A percentile compares a stretch with the other conserved stretches of the same genome.
Conservation (phyloP, 2,113 vertebrate species). For the Dunckerocampus dactyliophorus region DNA sequence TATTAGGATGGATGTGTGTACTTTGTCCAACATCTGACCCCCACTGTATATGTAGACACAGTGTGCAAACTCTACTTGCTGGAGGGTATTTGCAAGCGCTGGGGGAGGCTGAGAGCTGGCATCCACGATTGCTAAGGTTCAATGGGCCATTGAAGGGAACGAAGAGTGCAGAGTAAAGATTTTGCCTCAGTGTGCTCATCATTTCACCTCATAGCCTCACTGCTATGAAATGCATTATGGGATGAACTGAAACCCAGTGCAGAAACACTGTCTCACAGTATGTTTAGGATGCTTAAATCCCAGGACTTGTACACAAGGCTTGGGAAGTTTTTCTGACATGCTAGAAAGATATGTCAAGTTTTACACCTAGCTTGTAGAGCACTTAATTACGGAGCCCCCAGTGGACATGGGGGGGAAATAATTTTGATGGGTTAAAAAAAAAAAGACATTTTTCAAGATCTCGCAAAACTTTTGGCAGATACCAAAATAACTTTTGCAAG, state of each 20-base stretch:
- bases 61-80: constrained; percentile 30
- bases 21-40: constrained; percentile 40
- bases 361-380: constrained; percentile 30
- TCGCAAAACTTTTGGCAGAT: too few species aligned
- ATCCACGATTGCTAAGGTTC: constrained; percentile 38
- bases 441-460: too few species aligned
- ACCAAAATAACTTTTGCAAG: too few species aligned
- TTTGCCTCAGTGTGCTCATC: constrained; percentile 38
- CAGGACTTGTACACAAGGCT: constrained; percentile 11
- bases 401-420: too few species aligned
- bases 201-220: constrained; percentile 31
- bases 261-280: constrained; percentile 6
- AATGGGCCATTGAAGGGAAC: constrained; percentile 43
- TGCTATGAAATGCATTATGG: constrained; percentile 10
- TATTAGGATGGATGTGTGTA: not conserved
- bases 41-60: constrained; percentile 28
- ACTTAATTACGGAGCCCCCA: constrained; percentile 37
- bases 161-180: constrained; percentile 24
- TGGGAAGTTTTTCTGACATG: constrained; percentile 19
- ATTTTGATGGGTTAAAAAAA: too few species aligned
- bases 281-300: constrained; percentile 19
- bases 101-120: constrained; percentile 10
- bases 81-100: constrained; percentile 19
- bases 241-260: constrained; percentile 28
- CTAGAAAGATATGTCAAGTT: constrained; percentile 4